Conservation (phyloP, 2,888 invertebrate genomes). For the Idaea straminata region DNA sequence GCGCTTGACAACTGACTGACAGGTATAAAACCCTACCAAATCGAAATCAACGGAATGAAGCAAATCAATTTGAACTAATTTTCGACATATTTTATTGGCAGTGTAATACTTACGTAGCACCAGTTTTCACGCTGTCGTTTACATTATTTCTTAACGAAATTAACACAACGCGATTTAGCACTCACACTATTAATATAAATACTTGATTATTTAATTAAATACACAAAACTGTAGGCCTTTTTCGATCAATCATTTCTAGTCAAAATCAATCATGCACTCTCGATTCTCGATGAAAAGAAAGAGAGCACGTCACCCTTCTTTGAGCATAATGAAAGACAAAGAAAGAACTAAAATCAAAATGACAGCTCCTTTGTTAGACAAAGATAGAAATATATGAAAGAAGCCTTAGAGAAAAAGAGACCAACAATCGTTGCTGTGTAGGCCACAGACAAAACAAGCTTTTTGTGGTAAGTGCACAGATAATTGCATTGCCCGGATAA, state of each 20-base stretch:
- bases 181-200: constrained; percentile 2
- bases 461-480: too few relatives aligned
- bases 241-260: constrained; percentile 2
- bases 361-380: not conserved
- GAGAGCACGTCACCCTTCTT: constrained; percentile 1
- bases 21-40: constrained; percentile 51
- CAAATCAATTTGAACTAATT: constrained; percentile 22
- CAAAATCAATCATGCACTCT: not conserved
- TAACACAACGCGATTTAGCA: constrained; percentile 53
- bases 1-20: constrained; percentile 45
- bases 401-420: too few relatives aligned
- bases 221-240: not conserved
- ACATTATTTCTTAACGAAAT: constrained; percentile 70
- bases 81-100: constrained; percentile 42
- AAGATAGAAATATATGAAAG: too few relatives aligned
- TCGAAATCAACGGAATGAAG: constrained; percentile 11
- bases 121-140: constrained; percentile 75
- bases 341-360: not conserved
- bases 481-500: too few relatives aligned
- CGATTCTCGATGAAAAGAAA: not conserved
- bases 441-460: too few relatives aligned
- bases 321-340: not conserved
- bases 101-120: constrained; percentile 74
- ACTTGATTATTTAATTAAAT: not conserved
- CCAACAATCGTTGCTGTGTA: too few relatives aligned